Base-by-base conservation (phyloP, 2,888 invertebrate genomes). In the Carcina quercana region DNA sequence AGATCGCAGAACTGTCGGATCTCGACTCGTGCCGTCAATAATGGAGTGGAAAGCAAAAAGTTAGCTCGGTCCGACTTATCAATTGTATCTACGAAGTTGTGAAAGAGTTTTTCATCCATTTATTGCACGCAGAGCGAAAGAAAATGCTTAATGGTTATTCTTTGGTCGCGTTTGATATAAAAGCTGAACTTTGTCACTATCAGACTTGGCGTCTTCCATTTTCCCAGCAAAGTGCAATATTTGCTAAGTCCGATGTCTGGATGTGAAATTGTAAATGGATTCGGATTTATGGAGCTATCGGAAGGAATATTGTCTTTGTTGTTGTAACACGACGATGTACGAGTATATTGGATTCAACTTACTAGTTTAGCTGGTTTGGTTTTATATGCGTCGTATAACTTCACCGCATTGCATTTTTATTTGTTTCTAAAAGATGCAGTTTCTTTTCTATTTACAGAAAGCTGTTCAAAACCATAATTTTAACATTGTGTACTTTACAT, bases 141-240 rank as follows among this genome's bases (percentile, higher is more conserved):
- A 66, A 73, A 75, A 68, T 68, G 55, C 64, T 68, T 71, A 70
- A 72, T 71, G 71, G 68, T 68, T 69, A 70, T 71, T 68, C 61
- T 67, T 58, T 59, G 53, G 59, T 59, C 59, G 59, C 53, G 55
- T 70, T 68, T 60, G 53, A 59, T 65, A 59, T 65, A 61, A 62
- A 65, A 62, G 53, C 49, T 62, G 65, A 68, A 68, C 70, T 68
- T 67, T 60, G 58, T 63, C 54, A 57, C 55, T 53, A 54, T 61
- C 57, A 55, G 47, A 25, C 47, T 59, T 46, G 58, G 55, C 51
- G 50, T 40, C 49, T 60, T 63, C 57, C 67, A 59, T 68, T 59
- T 63, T 53, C 57, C 52, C 40, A 42, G 47, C 49, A 51, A 51
- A 61, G 52, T 60, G 65, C 59, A 62, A 59, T 68, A 65, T 64